These are phyloP conservation scores for Tuta absoluta DNA, from an alignment of 2,888 invertebrate species.

Conservation along the genomic window DNA sequence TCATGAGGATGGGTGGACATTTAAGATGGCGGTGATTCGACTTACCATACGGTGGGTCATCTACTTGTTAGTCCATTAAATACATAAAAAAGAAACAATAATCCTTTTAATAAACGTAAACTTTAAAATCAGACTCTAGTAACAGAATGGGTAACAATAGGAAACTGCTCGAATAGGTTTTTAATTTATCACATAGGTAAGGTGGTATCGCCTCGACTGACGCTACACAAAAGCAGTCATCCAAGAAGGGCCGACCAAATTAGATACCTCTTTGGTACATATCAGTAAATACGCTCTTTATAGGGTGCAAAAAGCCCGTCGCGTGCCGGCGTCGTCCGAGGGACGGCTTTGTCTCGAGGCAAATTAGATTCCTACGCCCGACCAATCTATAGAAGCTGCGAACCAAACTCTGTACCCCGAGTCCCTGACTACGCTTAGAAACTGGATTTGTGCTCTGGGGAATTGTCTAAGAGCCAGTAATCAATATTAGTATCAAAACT, in stretches of 20 bases:
- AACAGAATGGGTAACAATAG: too few relatives aligned
- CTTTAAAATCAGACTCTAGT: not conserved
- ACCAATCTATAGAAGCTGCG: slow-evolving; percentile 24
- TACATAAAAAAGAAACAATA: slow-evolving; percentile 5
- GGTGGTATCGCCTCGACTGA: not conserved
- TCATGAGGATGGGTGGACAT: not conserved
- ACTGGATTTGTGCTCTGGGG: slow-evolving; percentile 4
- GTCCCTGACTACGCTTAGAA: not conserved
- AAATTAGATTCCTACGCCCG: slow-evolving; percentile 29
- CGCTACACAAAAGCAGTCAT: slow-evolving; percentile 1
- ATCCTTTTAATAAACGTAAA: not conserved
- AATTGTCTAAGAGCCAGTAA: not conserved
- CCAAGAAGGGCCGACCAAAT: slow-evolving; percentile 2
- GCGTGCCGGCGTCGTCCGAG: slow-evolving; percentile 9
- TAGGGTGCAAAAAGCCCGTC: slow-evolving; percentile 14
- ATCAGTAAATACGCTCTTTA: slow-evolving; percentile 7
- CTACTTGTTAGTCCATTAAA: slow-evolving; percentile 4
- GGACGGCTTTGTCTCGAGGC: slow-evolving; percentile 25
- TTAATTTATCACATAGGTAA: too few relatives aligned
- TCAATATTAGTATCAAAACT: not conserved
- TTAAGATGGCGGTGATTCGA: not conserved
- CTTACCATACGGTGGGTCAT: slow-evolving; percentile 8
- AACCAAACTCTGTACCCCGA: not conserved
- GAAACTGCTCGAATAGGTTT: too few relatives aligned
- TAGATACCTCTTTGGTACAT: not conserved